Percentiles rank a stretch among this genome's conserved stretches.
These are phyloP conservation scores for Elanoides forficatus DNA, from an alignment of 2,113 vertebrate species.

Conservation along the genomic window DNA sequence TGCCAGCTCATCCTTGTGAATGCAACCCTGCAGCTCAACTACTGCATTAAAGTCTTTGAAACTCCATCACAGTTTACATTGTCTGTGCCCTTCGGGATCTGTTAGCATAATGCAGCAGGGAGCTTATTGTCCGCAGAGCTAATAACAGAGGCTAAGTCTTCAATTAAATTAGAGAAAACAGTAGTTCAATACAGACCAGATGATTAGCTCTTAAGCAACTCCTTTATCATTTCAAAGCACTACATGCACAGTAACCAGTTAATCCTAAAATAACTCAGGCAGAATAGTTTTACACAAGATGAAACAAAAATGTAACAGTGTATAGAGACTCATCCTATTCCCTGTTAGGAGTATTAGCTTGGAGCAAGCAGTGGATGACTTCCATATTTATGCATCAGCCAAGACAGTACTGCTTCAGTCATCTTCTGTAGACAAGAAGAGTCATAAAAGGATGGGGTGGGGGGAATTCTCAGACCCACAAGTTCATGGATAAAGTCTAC, in stretches of 20 bases:
- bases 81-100: rapidly evolving
- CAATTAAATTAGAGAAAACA: constrained; percentile 28
- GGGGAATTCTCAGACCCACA: background rate
- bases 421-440: background rate
- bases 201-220: background rate
- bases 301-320: background rate
- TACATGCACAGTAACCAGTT: background rate
- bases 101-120: background rate
- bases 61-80: background rate
- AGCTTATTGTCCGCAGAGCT: background rate
- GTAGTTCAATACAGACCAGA: background rate
- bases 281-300: background rate
- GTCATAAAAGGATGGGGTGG: background rate
- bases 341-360: background rate
- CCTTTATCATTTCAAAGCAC: background rate
- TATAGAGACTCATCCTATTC: background rate
- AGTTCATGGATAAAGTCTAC: background rate
- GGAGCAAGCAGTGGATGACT: background rate
- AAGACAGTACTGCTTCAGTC: background rate
- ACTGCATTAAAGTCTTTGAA: background rate
- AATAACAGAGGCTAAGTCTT: background rate
- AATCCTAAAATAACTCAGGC: background rate
- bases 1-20: background rate
- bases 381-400: background rate
- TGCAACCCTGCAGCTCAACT: background rate